A percentile compares a stretch with the other conserved stretches of the same genome.
These are phyloP conservation scores for Rhinoderma darwinii DNA, from an alignment of 2,113 vertebrate species.

Conservation along the genomic window DNA sequence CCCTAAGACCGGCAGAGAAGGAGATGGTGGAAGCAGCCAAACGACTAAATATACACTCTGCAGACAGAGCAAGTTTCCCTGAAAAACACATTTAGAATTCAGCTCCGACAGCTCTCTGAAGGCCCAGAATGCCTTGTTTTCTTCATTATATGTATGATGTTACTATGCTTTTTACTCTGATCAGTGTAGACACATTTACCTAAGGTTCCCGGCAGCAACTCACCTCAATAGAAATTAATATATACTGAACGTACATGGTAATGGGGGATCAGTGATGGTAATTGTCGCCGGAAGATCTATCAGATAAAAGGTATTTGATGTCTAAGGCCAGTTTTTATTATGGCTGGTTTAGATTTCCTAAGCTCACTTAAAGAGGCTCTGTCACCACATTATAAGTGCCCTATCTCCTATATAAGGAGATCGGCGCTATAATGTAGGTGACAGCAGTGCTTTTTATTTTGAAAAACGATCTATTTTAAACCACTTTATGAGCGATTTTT, in stretches of 20 bases:
- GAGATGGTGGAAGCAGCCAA: conserved; percentile 47
- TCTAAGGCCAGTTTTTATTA: neutral
- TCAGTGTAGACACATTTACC: neutral
- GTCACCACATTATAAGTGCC: too few relatives aligned
- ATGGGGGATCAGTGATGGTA: neutral
- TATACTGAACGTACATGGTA: neutral
- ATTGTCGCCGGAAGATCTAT: neutral
- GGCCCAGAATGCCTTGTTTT: neutral
- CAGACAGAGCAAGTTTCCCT: conserved; percentile 45
- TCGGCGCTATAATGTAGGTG: too few relatives aligned
- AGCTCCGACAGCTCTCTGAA: neutral
- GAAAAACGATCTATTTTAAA: too few relatives aligned
- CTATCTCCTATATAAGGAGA: too few relatives aligned
- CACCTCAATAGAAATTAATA: neutral
- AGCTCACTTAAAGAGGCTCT: too few relatives aligned
- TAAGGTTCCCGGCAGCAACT: neutral
- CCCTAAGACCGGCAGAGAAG: conserved; percentile 47
- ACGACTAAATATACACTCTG: conserved; percentile 56
- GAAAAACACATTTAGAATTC: conserved; percentile 48
- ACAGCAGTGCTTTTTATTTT: too few relatives aligned
- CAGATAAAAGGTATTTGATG: neutral
- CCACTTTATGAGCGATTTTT: too few relatives aligned
- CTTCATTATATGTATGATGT: neutral
- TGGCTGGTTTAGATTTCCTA: neutral
- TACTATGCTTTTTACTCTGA: neutral